These are phyloP conservation scores for Alectoris magna DNA, from an alignment of 2,797 vertebrate species.

Conservation along the genomic window DNA sequence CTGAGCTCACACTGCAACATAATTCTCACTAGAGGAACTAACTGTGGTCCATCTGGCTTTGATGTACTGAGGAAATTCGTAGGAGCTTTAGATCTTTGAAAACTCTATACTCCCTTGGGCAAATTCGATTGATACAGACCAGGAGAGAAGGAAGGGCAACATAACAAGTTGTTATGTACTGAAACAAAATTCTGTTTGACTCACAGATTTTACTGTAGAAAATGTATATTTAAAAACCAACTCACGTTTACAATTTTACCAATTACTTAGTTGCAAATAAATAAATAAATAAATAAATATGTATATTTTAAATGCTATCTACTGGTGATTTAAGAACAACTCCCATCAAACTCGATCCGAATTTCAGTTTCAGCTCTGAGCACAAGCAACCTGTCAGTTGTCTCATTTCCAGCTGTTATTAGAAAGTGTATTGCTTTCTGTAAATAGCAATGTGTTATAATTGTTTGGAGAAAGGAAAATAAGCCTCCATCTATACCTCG, in stretches of 20 bases:
- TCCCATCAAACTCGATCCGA: neutral
- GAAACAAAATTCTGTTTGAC: neutral
- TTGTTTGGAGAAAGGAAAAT: conserved; percentile 6
- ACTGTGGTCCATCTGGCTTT: neutral
- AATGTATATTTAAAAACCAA: neutral
- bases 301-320: neutral
- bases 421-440: neutral
- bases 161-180: neutral
- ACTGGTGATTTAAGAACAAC: neutral
- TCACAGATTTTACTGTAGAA: neutral
- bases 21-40: neutral
- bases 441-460: neutral
- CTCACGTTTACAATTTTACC: neutral
- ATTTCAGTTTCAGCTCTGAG: neutral
- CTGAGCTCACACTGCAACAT: neutral
- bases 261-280: neutral
- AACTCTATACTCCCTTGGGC: neutral
- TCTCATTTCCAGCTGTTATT: neutral
- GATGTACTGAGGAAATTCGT: neutral
- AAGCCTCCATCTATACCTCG: neutral
- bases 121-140: neutral
- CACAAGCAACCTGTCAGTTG: neutral
- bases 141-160: neutral
- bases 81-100: neutral
- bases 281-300: too few species aligned